Percentiles rank a stretch among this genome's conserved stretches.
phyloP scores from a whole-genome alignment of 2,797 vertebrate species.

The Eidolon dupreanum region DNA sequence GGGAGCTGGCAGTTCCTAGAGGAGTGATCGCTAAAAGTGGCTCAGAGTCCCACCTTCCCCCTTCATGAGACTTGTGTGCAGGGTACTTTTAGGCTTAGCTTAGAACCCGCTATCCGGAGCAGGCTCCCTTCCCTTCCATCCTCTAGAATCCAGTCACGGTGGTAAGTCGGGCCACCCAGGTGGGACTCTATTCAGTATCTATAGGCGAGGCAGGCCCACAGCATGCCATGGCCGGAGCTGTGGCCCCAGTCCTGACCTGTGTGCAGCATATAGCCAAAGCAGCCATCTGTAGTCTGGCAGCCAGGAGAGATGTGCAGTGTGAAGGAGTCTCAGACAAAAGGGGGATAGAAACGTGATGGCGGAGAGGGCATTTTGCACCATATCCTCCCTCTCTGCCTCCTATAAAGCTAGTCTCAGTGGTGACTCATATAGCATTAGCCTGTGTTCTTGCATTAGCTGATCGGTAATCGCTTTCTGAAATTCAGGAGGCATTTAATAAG shows the following conservation, averaged over 20 bases:
- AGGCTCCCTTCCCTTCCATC: not conserved
- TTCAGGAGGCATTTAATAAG: not conserved
- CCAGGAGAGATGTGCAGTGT: not conserved
- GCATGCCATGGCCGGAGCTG: not conserved
- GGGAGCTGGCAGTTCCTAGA: not conserved
- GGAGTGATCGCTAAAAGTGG: not conserved
- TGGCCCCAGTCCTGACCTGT: not conserved
- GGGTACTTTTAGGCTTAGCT: not conserved
- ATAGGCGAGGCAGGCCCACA: not conserved
- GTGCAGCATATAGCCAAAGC: not conserved
- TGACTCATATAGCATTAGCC: not conserved
- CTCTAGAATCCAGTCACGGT: not conserved
- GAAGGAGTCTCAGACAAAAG: not conserved
- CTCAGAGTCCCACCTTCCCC: not conserved
- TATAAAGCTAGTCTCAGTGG: not conserved
- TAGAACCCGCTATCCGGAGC: not conserved
- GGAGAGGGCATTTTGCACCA: not conserved
- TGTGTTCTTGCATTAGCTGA: not conserved
- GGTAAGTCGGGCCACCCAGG: not conserved
- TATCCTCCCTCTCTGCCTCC: not conserved
- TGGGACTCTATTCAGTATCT: not conserved
- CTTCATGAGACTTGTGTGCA: not conserved
- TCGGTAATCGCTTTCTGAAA: slow-evolving; percentile 52
- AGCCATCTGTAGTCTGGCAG: not conserved
- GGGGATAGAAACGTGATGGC: accelerated